Conservation (phyloP, 2,888 invertebrate genomes). For the Molorchus minor region DNA sequence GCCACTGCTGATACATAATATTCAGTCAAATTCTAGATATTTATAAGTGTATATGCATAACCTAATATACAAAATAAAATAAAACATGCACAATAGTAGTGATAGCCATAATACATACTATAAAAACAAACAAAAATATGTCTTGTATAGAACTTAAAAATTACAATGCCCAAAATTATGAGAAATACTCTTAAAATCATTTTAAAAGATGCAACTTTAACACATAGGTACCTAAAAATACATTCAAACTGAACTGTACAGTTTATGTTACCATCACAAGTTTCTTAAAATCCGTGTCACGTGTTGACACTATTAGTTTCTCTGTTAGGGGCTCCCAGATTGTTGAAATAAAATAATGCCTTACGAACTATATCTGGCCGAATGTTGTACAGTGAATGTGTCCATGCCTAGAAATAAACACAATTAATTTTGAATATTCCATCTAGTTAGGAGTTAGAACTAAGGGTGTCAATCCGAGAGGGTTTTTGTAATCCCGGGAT, state of each 20-base stretch:
- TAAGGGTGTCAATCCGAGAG: too few relatives aligned
- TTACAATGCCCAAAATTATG: constrained; percentile 3
- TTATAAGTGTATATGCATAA: constrained; percentile 1
- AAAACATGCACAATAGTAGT: background rate
- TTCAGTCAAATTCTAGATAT: constrained; percentile 7
- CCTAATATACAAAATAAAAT: background rate
- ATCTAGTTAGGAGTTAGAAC: too few relatives aligned
- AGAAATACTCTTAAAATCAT: constrained; percentile 5
- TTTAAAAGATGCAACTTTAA: constrained; percentile 4
- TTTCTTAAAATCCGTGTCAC: constrained; percentile 25
- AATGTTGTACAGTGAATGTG: constrained; percentile 87
- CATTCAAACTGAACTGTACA: constrained; percentile 4
- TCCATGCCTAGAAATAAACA: constrained; percentile 67
- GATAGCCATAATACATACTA: background rate
- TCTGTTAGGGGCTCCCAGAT: constrained; percentile 35
- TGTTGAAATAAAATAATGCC: constrained; percentile 63
- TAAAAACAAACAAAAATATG: background rate
- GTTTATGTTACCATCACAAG: background rate
- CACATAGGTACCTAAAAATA: background rate
- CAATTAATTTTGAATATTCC: too few relatives aligned
- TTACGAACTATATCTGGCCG: constrained; percentile 71
- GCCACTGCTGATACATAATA: too few relatives aligned
- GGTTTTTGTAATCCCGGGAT: too few relatives aligned
- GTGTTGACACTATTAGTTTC: constrained; percentile 15
- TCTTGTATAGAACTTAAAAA: background rate